phyloP scores from a whole-genome alignment of 2,888 invertebrate species.

The Bibio marci region DNA sequence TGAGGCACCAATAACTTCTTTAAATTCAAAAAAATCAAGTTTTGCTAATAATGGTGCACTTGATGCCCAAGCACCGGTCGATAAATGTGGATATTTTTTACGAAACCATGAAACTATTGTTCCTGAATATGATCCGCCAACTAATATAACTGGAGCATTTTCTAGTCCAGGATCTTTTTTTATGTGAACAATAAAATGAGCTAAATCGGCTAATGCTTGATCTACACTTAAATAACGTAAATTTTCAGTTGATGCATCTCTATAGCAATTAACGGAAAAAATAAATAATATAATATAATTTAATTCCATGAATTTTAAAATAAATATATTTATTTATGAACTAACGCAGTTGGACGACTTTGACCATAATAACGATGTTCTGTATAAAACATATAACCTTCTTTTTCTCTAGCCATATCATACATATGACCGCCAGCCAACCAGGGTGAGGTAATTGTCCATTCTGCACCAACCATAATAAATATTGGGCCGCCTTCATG shows the following conservation, averaged over 20 bases:
- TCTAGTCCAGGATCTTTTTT: constrained; percentile 12
- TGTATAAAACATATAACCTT: constrained; percentile 44
- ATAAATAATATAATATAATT: neutral
- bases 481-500: constrained; percentile 34
- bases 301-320: too few species aligned
- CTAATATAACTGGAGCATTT: constrained; percentile 11
- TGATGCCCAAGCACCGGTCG: constrained; percentile 34
- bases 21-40: constrained; percentile 6
- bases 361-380: constrained; percentile 62
- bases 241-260: constrained; percentile 36
- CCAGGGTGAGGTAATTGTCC: constrained; percentile 40
- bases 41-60: constrained; percentile 38
- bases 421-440: constrained; percentile 40
- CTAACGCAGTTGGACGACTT: constrained; percentile 45
- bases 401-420: constrained; percentile 31
- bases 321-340: constrained; percentile 6
- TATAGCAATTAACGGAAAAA: constrained; percentile 18
- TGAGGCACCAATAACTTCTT: constrained; percentile 6
- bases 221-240: constrained; percentile 42
- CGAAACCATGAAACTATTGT: constrained; percentile 42
- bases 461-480: constrained; percentile 54
- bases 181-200: constrained; percentile 31
- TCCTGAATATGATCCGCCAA: constrained; percentile 26
- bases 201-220: constrained; percentile 48
- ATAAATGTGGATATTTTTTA: constrained; percentile 37